Evolutionary conservation across 2,113 vertebrate genomes (phyloP).

Genomic region (Pseudorectes ferrugineus): DNA sequence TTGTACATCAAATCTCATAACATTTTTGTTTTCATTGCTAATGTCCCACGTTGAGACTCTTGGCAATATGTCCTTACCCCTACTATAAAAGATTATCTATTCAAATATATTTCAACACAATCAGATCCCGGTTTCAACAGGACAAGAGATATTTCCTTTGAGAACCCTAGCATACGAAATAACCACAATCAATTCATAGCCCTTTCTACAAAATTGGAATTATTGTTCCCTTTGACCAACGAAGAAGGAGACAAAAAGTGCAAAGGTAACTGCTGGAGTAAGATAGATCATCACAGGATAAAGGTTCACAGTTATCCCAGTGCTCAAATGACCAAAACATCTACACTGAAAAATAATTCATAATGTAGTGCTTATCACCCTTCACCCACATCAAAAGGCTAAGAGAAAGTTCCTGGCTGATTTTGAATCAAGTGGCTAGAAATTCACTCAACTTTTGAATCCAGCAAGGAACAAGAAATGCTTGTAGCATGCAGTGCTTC

Average conservation of each 20-base stretch:
- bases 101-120: neutral
- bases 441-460: neutral
- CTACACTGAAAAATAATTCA: neutral
- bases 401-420: neutral
- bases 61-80: neutral
- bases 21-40: neutral
- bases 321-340: neutral
- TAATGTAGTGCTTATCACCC: neutral
- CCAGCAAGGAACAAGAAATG: neutral
- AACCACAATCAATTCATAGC: neutral
- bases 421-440: neutral
- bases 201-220: neutral
- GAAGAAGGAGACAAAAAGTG: neutral
- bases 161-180: neutral
- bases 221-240: neutral
- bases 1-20: neutral
- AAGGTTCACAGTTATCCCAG: neutral
- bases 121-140: neutral
- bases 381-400: neutral
- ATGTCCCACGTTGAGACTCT: neutral
- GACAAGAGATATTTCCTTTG: neutral
- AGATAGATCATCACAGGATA: neutral
- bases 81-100: neutral
- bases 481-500: neutral
- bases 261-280: neutral